Percentiles rank a stretch among this genome's conserved stretches.
Conservation (phyloP, 1,140 invertebrate genomes). For the Streblospio benedicti region DNA sequence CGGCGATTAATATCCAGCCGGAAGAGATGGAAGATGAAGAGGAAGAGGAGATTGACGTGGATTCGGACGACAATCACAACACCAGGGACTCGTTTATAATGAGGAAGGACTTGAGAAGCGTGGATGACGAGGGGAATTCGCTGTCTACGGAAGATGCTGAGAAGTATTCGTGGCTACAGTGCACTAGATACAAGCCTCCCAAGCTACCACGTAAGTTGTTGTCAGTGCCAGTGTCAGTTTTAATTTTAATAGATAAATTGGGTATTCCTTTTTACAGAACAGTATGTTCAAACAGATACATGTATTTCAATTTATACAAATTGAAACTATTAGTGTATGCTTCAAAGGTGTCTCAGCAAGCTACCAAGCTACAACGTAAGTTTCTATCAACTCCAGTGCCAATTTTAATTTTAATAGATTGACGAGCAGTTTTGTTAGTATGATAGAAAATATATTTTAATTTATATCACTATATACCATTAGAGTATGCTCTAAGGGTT, state of each 20-base stretch:
- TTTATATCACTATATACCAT: too few species aligned
- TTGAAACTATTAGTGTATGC: not conserved
- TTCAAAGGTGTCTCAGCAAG: not conserved
- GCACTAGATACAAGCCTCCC: conserved; percentile 65
- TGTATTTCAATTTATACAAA: not conserved
- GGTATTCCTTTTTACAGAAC: not conserved
- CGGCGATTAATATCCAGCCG: too few species aligned
- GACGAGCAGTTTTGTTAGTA: too few species aligned
- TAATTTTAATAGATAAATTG: not conserved
- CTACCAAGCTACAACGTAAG: too few species aligned
- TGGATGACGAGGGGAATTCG: not conserved
- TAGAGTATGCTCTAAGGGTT: too few species aligned
- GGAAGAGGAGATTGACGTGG: too few species aligned
- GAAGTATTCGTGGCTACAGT: conserved; percentile 56
- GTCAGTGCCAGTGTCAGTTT: too few species aligned
- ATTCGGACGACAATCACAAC: too few species aligned
- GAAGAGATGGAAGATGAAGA: too few species aligned
- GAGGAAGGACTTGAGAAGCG: not conserved
- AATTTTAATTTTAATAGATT: too few species aligned
- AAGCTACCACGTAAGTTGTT: conserved; percentile 58
- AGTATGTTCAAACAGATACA: not conserved
- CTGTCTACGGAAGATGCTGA: not conserved
- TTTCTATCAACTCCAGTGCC: too few species aligned
- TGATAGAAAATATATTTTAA: too few species aligned
- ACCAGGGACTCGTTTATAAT: not conserved